Percentiles rank a stretch among this genome's conserved stretches.
phyloP scores from a whole-genome alignment of 30 jellyfish, hydroid and myxozoan species.

The Haliclystus octoradiatus region DNA sequence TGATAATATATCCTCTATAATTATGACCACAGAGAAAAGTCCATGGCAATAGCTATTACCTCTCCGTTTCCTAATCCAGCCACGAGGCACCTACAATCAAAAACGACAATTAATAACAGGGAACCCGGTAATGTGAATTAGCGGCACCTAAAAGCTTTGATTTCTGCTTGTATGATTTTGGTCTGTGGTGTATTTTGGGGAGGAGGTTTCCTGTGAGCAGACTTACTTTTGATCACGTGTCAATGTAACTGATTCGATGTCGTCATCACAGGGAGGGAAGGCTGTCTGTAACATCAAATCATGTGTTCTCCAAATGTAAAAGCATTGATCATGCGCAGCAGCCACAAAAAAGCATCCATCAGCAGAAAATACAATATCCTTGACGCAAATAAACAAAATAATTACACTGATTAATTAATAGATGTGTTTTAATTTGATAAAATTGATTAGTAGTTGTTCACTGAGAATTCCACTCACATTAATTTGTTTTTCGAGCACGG shows the following conservation, averaged over 20 bases:
- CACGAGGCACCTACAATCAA: constrained; percentile 72
- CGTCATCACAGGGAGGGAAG: constrained; percentile 93
- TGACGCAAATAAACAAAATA: background rate
- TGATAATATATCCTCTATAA: too few species aligned
- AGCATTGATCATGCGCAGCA: constrained; percentile 71
- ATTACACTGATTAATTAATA: background rate
- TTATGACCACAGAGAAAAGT: constrained; percentile 88
- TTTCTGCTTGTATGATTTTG: background rate
- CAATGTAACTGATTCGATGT: constrained; percentile 50
- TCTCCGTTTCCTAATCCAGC: constrained; percentile 91
- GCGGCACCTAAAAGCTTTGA: too few species aligned
- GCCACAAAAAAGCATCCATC: constrained; percentile 88
- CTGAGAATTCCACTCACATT: constrained; percentile 22
- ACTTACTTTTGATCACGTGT: constrained; percentile 94
- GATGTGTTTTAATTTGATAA: background rate
- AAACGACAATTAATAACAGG: background rate
- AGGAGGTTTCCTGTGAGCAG: too few species aligned
- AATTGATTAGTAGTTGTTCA: background rate
- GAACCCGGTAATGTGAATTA: too few species aligned
- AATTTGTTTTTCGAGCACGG: constrained; percentile 46
- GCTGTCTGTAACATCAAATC: constrained; percentile 67
- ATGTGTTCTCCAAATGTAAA: constrained; percentile 87
- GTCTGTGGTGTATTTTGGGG: too few species aligned
- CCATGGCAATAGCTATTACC: constrained; percentile 98
- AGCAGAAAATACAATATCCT: constrained; percentile 69